phyloP scores from a whole-genome alignment of 2,888 invertebrate genomes.

The Yponomeuta evonymella region DNA sequence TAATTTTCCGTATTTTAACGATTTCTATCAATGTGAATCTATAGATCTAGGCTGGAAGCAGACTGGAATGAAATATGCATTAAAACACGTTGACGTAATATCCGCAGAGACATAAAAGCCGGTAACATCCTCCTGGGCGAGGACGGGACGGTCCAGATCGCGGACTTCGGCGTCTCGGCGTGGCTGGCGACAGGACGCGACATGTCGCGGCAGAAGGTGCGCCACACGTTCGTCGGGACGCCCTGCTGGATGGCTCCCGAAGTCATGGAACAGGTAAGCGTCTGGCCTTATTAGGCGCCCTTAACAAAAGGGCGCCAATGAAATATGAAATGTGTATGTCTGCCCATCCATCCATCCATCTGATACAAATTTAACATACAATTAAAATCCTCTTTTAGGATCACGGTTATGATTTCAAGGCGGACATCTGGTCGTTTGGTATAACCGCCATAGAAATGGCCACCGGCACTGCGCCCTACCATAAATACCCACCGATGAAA shows the following conservation, averaged over 20 bases:
- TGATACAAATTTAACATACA: too few species aligned
- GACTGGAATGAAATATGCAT: too few species aligned
- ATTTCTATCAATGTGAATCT: background rate
- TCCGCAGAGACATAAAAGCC: constrained; percentile 96
- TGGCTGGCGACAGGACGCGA: constrained; percentile 97
- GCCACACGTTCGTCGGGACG: constrained; percentile 99
- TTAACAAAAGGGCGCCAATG: too few species aligned
- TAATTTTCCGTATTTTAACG: background rate
- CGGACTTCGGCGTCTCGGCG: constrained; percentile 98
- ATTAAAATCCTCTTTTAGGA: constrained; percentile 71
- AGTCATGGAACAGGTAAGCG: constrained; percentile 95
- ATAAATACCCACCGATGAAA: constrained; percentile 99
- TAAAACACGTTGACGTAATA: background rate
- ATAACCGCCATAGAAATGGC: constrained; percentile 99
- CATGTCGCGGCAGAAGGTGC: constrained; percentile 92
- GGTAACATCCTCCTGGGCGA: constrained; percentile 98
- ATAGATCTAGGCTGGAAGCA: background rate
- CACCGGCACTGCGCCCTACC: constrained; percentile 98
- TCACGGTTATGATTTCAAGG: constrained; percentile 98
- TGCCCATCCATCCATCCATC: too few species aligned
- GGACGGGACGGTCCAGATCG: constrained; percentile 98
- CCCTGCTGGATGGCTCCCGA: constrained; percentile 99
- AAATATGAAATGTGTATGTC: too few species aligned
- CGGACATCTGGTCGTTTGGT: constrained; percentile 87
- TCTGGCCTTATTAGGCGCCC: background rate